Conservation (phyloP, 2,797 vertebrate species). For the Enteromius anoplus region DNA sequence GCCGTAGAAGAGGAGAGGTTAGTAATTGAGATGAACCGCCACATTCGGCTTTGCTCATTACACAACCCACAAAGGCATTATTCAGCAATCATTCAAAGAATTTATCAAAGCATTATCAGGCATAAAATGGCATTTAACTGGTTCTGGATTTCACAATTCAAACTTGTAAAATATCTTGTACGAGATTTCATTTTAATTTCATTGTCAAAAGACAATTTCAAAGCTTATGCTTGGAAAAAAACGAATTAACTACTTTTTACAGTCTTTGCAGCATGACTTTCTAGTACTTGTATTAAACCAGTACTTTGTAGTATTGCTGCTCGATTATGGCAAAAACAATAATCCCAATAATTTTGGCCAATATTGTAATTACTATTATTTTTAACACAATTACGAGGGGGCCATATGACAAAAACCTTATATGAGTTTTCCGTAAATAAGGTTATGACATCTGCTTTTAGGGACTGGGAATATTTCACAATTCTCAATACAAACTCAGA, state of each 20-base stretch:
- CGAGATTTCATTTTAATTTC: background rate
- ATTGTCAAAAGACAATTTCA: background rate
- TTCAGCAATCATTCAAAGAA: constrained; percentile 30
- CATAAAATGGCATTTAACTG: background rate
- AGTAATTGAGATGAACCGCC: constrained; percentile 49
- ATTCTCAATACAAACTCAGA: too few species aligned
- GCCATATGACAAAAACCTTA: too few species aligned
- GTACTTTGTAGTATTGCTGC: background rate
- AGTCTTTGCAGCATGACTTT: background rate
- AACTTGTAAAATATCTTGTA: background rate
- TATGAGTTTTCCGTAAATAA: background rate
- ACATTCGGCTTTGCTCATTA: constrained; percentile 32
- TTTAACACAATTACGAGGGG: too few species aligned
- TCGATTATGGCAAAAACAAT: background rate
- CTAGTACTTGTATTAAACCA: background rate
- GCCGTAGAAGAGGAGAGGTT: constrained; percentile 18
- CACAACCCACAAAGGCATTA: constrained; percentile 46
- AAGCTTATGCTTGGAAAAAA: background rate
- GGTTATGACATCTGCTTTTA: too few species aligned
- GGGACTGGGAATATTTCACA: too few species aligned
- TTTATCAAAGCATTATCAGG: constrained; percentile 34
- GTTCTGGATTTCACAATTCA: background rate
- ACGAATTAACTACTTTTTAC: background rate
- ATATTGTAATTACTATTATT: background rate
- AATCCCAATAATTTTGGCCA: background rate